These are phyloP conservation scores for Passer domesticus DNA, from an alignment of 2,113 vertebrate genomes.

Conservation along the genomic window DNA sequence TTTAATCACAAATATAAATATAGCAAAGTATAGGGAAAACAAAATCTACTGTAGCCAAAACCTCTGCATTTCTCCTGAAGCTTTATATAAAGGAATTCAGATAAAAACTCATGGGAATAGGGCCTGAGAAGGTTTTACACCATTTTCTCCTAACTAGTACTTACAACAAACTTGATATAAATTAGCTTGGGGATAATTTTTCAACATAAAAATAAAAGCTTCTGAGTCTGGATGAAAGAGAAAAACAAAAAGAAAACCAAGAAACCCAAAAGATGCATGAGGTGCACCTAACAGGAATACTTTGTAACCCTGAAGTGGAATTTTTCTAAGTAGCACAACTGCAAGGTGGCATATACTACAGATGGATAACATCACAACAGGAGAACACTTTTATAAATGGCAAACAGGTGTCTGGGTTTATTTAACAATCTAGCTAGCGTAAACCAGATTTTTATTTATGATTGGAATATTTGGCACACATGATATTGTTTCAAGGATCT, in stretches of 20 bases:
- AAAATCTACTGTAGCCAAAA: neutral
- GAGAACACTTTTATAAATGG: neutral
- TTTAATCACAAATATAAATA: neutral
- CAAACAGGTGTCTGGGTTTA: slow-evolving; percentile 20
- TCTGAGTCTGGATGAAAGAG: neutral
- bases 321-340: neutral
- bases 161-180: neutral
- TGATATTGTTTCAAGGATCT: neutral
- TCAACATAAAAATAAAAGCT: neutral
- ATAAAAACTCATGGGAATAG: neutral
- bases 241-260: neutral
- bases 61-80: neutral
- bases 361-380: neutral
- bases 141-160: neutral
- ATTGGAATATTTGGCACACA: neutral
- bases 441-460: slow-evolving; percentile 29
- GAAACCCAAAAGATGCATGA: neutral
- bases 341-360: neutral
- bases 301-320: neutral
- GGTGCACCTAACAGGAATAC: neutral
- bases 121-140: neutral
- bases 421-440: neutral
- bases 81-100: accelerated
- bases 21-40: neutral
- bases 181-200: neutral